Evolutionary conservation across 2,113 vertebrate species (phyloP).

Genomic region (Petrocephalus microphthalmus): DNA sequence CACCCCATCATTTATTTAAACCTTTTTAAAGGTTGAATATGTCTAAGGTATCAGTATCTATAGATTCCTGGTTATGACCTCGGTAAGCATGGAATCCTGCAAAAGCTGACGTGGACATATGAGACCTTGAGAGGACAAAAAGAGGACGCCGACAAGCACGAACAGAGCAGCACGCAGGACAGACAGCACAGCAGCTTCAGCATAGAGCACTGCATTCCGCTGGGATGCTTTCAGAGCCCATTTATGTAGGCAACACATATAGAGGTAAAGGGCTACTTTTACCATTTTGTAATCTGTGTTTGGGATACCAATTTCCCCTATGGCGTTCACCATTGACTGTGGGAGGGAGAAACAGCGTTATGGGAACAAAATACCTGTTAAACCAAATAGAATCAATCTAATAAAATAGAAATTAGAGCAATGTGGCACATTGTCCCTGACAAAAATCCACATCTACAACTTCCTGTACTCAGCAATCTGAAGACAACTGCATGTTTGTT

Average conservation of each 20-base stretch:
- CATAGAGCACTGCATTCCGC: neutral
- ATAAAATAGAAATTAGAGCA: neutral
- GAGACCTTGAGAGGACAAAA: slow-evolving; percentile 26
- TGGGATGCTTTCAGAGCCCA: neutral
- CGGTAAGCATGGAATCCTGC: slow-evolving; percentile 33
- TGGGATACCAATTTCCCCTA: slow-evolving; percentile 51
- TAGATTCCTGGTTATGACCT: slow-evolving; percentile 28
- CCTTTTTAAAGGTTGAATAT: neutral
- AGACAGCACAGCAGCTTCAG: slow-evolving; percentile 1
- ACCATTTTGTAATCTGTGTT: slow-evolving; percentile 53
- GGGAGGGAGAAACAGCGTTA: slow-evolving; percentile 54
- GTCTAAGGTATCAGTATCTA: slow-evolving; percentile 10
- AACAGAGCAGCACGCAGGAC: slow-evolving; percentile 30
- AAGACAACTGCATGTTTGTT: neutral
- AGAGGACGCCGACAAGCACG: slow-evolving; percentile 15
- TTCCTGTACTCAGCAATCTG: neutral
- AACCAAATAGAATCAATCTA: no score
- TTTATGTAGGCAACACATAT: slow-evolving; percentile 35
- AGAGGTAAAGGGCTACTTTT: slow-evolving; percentile 40
- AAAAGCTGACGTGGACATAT: slow-evolving; percentile 36
- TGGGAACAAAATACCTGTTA: slow-evolving; percentile 19
- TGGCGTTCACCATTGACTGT: slow-evolving; percentile 59
- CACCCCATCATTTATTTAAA: neutral
- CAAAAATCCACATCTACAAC: neutral
- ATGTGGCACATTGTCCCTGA: neutral